Evolutionary conservation across 2,888 invertebrate genomes (phyloP), one percentile per base, ranked within the genome.

Genomic region (Microchrysa polita): DNA sequence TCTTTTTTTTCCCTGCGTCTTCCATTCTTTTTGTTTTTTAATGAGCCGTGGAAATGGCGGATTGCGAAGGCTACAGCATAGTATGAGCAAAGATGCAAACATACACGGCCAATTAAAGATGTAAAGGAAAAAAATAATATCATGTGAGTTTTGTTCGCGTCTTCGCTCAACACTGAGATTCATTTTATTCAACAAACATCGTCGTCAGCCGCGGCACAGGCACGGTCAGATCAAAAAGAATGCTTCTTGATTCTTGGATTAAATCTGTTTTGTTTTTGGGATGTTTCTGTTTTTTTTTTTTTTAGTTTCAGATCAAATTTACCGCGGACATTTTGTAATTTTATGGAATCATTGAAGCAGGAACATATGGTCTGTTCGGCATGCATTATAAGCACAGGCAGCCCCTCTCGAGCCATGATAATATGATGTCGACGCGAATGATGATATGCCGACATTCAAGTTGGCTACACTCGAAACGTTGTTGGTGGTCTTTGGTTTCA

Each of bases 401-500:
- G n/a, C n/a, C 65, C n/a, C n/a, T n/a, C n/a, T n/a, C n/a, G n/a
- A n/a, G n/a, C n/a, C 12, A 12, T 42, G 22, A 63, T 42, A 34
- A n/a, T n/a, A n/a, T 34, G 27, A 34, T 34, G 27, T 34, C 7
- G 27, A 34, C 27, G n/a, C n/a, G n/a, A n/a, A n/a, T n/a, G 27
- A 34, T 34, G 27, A 34, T 34, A 34, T 7, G n/a, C 27, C 27
- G 27, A 2, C 2, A 34, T 34, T 34, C 65, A 34, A 65, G 22
- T 65, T 18, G 16, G 18, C 34, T 34, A 7, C 2, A 34, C 27
- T 48, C 20, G 22, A 20, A 65, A 44, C 44, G 44, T 22, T 22
- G 65, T 65, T 65, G 65, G 65, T 65, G 65, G 65, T 65, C 65
- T 65, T 65, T 65, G 65, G 44, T 65, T 65, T 44, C 40, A 42